A percentile compares a stretch with the other conserved stretches of the same genome.
Evolutionary conservation across 2,888 invertebrate genomes (phyloP).

Genomic region (Phyto melanocephala): DNA sequence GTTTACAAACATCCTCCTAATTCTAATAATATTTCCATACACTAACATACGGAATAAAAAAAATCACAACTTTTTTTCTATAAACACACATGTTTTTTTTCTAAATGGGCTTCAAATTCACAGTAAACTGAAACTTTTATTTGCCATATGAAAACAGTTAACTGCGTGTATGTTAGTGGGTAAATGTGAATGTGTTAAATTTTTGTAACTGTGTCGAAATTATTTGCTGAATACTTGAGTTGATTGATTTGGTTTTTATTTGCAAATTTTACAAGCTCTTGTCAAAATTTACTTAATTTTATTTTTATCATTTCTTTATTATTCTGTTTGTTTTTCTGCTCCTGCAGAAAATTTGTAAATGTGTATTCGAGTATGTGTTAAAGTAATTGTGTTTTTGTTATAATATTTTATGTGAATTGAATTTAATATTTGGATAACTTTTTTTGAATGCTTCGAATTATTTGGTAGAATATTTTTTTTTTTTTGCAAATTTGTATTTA

Average conservation of each 20-base stretch:
- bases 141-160: neutral
- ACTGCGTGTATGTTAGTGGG: neutral
- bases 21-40: neutral
- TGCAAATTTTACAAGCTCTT: conserved; percentile 57
- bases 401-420: conserved; percentile 22
- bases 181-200: neutral
- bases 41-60: neutral
- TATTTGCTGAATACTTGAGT: conserved; percentile 60
- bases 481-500: neutral
- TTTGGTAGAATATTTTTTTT: neutral
- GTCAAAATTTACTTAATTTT: conserved; percentile 47
- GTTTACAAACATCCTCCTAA: conserved; percentile 6
- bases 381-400: neutral
- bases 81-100: neutral
- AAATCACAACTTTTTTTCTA: conserved; percentile 1
- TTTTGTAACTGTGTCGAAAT: conserved; percentile 45
- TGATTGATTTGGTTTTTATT: conserved; percentile 61
- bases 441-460: neutral
- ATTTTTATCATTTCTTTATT: conserved; percentile 20
- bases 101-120: conserved; percentile 21
- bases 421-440: conserved; percentile 10
- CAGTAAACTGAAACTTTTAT: conserved; percentile 6
- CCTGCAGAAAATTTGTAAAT: neutral
- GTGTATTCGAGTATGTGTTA: neutral
- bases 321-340: neutral